Evolutionary conservation across 2,888 invertebrate genomes (phyloP), one percentile per base, ranked within the genome.

Genomic region (Chalcosyrphus nemorum): DNA sequence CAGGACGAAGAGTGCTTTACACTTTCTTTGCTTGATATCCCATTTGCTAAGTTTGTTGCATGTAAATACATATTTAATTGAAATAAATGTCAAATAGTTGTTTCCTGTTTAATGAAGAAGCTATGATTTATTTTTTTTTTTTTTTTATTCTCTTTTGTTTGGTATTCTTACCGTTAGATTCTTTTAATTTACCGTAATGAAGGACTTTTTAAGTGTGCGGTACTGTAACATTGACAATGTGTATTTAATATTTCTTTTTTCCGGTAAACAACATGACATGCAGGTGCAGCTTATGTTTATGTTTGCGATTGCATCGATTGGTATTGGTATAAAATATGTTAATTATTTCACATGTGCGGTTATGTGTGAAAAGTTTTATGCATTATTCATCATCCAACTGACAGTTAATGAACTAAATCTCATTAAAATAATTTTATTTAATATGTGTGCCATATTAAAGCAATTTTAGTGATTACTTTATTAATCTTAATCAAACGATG

Each of bases 81-180:
- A 54, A 68, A 68, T 68, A 41, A 68, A 68, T 68, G 68, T 29
- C 68, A 68, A 68, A 68, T 43, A 54, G 29, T 52, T 54, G 27
- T 41, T 54, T 68, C 27, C 11, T 17, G 29, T 29, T 41, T 43
- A 45, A 45, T 45, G 19, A 45, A 45, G 45, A 45, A 19, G 19
- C 9, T 19, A 17, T 45, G 45, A 45, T 45, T 19, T 45, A 45
- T 19, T 38, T 13, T 13, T 13, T 38, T 13, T 38, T 38, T 38
- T n/a, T 38, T 38, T 38, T 38, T n/a, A n/a, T 3, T 38, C 4
- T 29, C 7, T 63, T 11, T 56, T 45, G 17, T 17, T 15, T 43
- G n/a, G 2, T 5, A 32, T 32, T 29, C 9, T n/a, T 32, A 11
- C 15, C 4, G 2, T 47, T 63, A 17, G 19, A n/a, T 13, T n/a